Base-by-base conservation (phyloP, 92 coral and sea anemone species). In the Phenganax marumi region DNA sequence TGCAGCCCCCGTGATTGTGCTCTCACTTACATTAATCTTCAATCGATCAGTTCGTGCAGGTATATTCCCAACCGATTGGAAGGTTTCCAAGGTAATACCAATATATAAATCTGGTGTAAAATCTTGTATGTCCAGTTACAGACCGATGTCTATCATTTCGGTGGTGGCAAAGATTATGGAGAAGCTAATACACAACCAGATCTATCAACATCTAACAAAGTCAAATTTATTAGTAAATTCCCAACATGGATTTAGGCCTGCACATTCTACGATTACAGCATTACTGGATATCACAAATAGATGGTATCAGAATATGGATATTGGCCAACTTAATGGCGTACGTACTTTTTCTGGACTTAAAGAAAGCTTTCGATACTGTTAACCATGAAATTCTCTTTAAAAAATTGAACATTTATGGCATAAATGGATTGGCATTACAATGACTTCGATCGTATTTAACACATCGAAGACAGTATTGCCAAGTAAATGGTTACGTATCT, bases 51-150 rank as follows among this genome's bases (percentile, higher is more conserved):
- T 68, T 14, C 46, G 19, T 14, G 16, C 74, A 68, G 76, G 56
- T 48, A 49, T 71, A 71, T 71, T 71, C 13, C 76, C 76, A 16
- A 71, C 21, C 50, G 76, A 71, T 16, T 71, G 76, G 76, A 71
- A 71, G 22, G 22, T 23, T 47, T 8, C 33, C 8, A 10, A 17
- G 14, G 71, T 65, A 65, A 65, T 65, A 23, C 71, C 71, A 65
- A n/a, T 65, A 8, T 71, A 46, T 13, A 71, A 71, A 71, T 16
- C 19, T 0, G 76, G 50, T 10, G 50, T 10, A 23, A 68, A 33
- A 48, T 16, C 7, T 68, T 2, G 50, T 18, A 68, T 68, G 74
- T 7, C 12, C 43, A 68, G 43, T 5, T 68, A 68, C 25, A 8
- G 60, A 39, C 8, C 23, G 23, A n/a, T n/a, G n/a, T n/a, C n/a